Evolutionary conservation across 2,888 invertebrate genomes (phyloP), one percentile per base, ranked within the genome.

Genomic region (Bugula neritina): DNA sequence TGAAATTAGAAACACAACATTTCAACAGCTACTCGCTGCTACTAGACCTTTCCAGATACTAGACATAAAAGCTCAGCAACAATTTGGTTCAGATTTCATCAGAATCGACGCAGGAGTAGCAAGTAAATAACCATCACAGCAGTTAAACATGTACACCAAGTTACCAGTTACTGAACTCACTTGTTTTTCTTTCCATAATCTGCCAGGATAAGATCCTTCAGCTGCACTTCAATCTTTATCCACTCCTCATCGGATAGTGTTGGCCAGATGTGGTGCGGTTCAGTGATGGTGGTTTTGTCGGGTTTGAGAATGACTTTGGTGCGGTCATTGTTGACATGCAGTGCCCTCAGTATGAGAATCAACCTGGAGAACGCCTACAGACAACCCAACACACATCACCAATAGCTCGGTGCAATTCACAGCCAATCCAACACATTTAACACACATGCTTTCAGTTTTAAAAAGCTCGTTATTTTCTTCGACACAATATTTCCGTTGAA

Each of bases 101-200:
- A 57, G n/a, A n/a, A 17, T 10, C 52, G 17, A 52, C 23, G n/a
- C 70, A 25, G 27, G 69, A 71, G 35, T 34, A 31, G 23, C 25
- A 23, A n/a, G n/a, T n/a, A n/a, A n/a, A n/a, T n/a, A n/a, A n/a
- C n/a, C n/a, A n/a, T n/a, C n/a, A n/a, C n/a, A n/a, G n/a, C n/a
- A n/a, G n/a, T n/a, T n/a, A n/a, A n/a, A n/a, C n/a, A n/a, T n/a
- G n/a, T n/a, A n/a, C n/a, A n/a, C n/a, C n/a, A n/a, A n/a, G n/a
- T n/a, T n/a, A n/a, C n/a, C n/a, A n/a, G n/a, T n/a, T n/a, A n/a
- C n/a, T n/a, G n/a, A n/a, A 83, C 88, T 87, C 78, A 91, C 90
- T 97, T 99, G 87, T 99, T 99, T 87, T 99, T 99, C 87, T 99
- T 99, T 82, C 99, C 99, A 79, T 99, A 99, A 86, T 99, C 99